Conservation (phyloP, 1,140 invertebrate species). For the Homarus americanus region DNA sequence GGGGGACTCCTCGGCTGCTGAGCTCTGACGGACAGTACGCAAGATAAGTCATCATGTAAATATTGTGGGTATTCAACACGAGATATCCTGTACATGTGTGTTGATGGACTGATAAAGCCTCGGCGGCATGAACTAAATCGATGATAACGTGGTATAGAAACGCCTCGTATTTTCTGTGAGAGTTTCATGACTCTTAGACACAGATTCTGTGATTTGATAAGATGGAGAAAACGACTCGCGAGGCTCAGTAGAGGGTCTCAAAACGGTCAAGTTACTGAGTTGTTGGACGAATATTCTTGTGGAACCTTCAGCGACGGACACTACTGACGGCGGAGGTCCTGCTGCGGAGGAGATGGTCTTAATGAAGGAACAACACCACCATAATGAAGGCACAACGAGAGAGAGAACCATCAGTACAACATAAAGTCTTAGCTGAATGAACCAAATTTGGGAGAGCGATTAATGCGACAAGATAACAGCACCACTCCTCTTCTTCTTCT, state of each 20-base stretch:
- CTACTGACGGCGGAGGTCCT: no score
- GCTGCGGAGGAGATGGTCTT: no score
- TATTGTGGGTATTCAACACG: slow-evolving; percentile 38
- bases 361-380: no score
- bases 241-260: background rate
- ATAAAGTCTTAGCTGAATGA: no score
- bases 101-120: slow-evolving; percentile 44
- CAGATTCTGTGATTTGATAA: slow-evolving; percentile 42
- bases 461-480: no score
- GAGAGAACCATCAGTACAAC: no score
- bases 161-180: slow-evolving; percentile 22
- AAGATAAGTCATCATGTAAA: slow-evolving; percentile 50
- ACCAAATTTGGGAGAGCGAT: no score
- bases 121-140: slow-evolving; percentile 51
- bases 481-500: no score
- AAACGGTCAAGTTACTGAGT: background rate
- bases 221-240: slow-evolving; percentile 2
- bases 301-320: no score
- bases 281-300: background rate
- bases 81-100: slow-evolving; percentile 41
- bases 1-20: background rate
- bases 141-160: slow-evolving; percentile 47
- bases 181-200: slow-evolving; percentile 15
- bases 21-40: slow-evolving; percentile 3
- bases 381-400: no score